Evolutionary conservation across 2,888 invertebrate species (phyloP), one percentile per base, ranked within the genome.

Genomic region (Cyrtodaria siliqua): DNA sequence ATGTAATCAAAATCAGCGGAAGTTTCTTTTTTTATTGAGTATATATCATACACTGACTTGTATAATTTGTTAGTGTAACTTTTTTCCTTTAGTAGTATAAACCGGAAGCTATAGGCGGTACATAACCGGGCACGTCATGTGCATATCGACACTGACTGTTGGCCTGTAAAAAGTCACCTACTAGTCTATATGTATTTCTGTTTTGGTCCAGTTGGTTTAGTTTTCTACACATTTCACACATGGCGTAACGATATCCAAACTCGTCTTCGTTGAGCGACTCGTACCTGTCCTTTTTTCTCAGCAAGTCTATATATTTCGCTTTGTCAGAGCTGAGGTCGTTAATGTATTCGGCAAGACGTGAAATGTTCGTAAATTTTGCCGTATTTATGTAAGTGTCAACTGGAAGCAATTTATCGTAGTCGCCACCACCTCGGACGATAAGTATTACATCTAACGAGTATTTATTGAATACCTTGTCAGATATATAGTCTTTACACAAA

Each of bases 231-330:
- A 56, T 18, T 18, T 56, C 56, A 26, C 56, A 56, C 56, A 56
- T 56, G 56, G 56, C 56, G 38, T 56, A 56, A 16, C 33, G 33
- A 14, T 56, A 56, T 2, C 33, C 56, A 56, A 56, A 56, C 38
- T n/a, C 18, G n/a, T 33, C 56, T 33, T 56, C 56, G 38, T 56
- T 56, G 4, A 33, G 38, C 18, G 16, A 18, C n/a, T 56, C 56
- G 18, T 33, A 56, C 9, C 23, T n/a, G 33, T 56, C 56, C 56
- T 56, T 56, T 33, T n/a, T 24, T 18, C n/a, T 33, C 38, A 56
- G 26, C n/a, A 56, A n/a, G 18, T 33, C 33, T 18, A 18, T 56
- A 56, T 56, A 56, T 56, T 18, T 49, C 14, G 8, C 49, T 49
- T 49, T 49, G 20, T 49, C n/a, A 18, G 6, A 9, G n/a, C 49